Percentiles rank a stretch among this genome's conserved stretches.
Conservation (phyloP, 2,113 vertebrate genomes). For the Anthoscopus minutus region DNA sequence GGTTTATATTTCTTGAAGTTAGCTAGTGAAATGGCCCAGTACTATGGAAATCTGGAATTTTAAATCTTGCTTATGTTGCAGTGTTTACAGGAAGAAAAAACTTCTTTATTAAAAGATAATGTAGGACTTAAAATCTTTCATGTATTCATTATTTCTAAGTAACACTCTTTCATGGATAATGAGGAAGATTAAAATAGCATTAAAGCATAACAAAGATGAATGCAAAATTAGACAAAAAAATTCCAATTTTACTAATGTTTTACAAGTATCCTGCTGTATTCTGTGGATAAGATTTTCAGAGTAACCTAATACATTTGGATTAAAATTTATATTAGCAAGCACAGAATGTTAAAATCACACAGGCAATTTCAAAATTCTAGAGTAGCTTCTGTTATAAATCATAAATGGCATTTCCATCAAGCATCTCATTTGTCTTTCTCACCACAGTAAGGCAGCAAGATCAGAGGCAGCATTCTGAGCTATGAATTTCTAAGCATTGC, state of each 20-base stretch:
- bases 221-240: not conserved
- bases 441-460: not conserved
- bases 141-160: not conserved
- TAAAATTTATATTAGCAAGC: not conserved
- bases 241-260: not conserved
- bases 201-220: not conserved
- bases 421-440: not conserved
- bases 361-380: not conserved
- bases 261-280: not conserved
- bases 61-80: not conserved
- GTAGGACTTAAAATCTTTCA: not conserved
- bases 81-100: not conserved
- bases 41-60: not conserved
- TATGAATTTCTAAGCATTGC: not conserved
- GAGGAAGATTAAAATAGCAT: not conserved
- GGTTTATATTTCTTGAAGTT: not conserved
- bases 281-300: not conserved
- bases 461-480: not conserved
- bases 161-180: not conserved
- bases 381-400: not conserved
- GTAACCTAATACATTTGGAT: not conserved
- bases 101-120: not conserved
- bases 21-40: not conserved
- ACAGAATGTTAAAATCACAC: not conserved
- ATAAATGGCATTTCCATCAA: not conserved